phyloP scores from a whole-genome alignment of 1,140 invertebrate genomes.

The Radopholus similis region DNA sequence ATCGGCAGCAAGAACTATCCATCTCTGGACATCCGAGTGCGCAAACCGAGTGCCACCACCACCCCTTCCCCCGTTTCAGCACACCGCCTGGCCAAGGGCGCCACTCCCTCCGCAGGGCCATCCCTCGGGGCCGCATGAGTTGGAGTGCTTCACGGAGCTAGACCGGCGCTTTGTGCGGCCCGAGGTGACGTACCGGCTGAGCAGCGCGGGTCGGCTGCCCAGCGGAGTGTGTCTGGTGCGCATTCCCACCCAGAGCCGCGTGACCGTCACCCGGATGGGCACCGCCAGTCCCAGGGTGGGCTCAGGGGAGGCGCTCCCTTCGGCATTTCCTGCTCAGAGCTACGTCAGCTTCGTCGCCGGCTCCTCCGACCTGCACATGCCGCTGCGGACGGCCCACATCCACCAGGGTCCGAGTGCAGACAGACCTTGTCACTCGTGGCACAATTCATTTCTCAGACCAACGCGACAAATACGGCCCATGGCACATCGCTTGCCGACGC shows the following conservation, averaged over 20 bases:
- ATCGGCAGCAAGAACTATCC: no score
- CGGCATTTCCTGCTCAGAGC: background rate
- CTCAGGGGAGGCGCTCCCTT: background rate
- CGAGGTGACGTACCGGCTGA: background rate
- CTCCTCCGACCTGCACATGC: background rate
- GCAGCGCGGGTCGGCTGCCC: background rate
- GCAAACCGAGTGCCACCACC: no score
- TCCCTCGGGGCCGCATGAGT: no score
- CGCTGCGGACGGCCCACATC: background rate
- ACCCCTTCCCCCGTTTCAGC: no score
- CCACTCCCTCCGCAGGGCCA: no score
- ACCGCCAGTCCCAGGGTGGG: background rate
- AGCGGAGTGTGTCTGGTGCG: background rate
- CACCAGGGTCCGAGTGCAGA: background rate
- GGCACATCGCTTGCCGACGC: constrained; percentile 2
- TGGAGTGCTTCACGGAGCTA: background rate
- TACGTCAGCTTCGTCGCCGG: background rate
- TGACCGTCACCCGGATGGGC: background rate
- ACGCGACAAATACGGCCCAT: constrained; percentile 1
- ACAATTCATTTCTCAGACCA: no score
- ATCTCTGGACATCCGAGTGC: no score
- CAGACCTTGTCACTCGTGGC: background rate
- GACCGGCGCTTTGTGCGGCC: background rate
- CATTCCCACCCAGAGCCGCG: background rate
- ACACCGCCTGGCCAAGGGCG: no score